Evolutionary conservation across 2,797 vertebrate species (phyloP).

Genomic region (Pogoniulus pusillus): DNA sequence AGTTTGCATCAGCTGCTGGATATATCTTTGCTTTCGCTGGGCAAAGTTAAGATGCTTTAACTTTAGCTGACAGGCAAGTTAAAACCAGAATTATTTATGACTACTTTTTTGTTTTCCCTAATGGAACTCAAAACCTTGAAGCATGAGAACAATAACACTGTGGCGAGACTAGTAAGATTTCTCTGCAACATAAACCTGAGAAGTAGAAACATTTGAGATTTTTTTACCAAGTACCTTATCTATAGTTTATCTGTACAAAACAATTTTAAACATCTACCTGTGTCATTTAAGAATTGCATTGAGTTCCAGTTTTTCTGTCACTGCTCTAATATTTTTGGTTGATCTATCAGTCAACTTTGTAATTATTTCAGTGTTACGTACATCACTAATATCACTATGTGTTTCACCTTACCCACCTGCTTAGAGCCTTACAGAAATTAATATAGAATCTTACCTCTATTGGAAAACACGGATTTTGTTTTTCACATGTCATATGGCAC

Average conservation of each 20-base stretch:
- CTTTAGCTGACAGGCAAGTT: not conserved
- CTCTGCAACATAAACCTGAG: not conserved
- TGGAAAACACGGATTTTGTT: conserved; percentile 86
- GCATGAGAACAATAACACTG: not conserved
- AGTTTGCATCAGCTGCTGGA: not conserved
- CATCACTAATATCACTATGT: not conserved
- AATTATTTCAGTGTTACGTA: not conserved
- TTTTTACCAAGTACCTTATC: not conserved
- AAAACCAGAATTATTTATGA: conserved; percentile 33
- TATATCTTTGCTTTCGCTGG: not conserved
- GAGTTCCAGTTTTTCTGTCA: not conserved
- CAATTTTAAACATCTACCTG: not conserved
- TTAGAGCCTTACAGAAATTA: not conserved
- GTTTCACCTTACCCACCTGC: not conserved
- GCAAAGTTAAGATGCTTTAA: not conserved
- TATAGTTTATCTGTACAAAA: not conserved
- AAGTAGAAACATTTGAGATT: not conserved
- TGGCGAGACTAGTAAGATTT: not conserved
- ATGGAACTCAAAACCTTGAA: not conserved
- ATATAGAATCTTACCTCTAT: conserved; percentile 82
- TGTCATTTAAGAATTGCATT: not conserved
- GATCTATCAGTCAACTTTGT: not conserved
- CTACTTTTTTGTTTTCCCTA: not conserved
- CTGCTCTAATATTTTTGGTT: not conserved
- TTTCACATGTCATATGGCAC: conserved; percentile 82